Base-by-base conservation (phyloP, 2,888 invertebrate species). In the Geotrupes spiniger region DNA sequence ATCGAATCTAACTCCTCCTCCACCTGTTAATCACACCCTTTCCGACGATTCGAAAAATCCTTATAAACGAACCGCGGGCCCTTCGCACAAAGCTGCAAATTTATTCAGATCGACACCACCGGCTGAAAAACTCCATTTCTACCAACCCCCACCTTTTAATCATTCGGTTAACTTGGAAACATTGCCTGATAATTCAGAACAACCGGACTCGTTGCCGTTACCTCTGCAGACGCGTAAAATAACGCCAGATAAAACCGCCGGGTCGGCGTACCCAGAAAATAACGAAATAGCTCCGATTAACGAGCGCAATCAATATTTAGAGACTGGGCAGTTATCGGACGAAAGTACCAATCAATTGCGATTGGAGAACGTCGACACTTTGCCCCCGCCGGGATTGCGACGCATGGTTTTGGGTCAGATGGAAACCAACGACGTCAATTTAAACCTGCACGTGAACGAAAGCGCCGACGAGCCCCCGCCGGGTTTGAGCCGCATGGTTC, bases 281-380 rank as follows among this genome's bases (percentile, higher is more conserved):
- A 52, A 59, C 26, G 59, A 59, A 42, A 52, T 59, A 5, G 49
- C 49, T 8, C 83, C 84, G 0, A 82, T 80, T 51, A 82, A 81
- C 65, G 87, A 88, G 60, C 76, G 87, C 48, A 86, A 87, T 66
- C 84, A 87, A 67, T 88, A 88, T 67, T 71, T 88, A 49, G 87
- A 87, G 71, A 88, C 87, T 1, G 87, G 87, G 11, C 86, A 87
- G 62, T 70, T 87, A 37, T 85, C 85, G 1, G 80, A 81, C 31
- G 57, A 60, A 39, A 58, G 40, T 36, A 40, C 45, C 6, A 47
- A 47, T 39, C 46, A 47, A 17, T 12, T 31, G 1, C 29, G 27
- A 15, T 12, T 33, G 4, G 62, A 58, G 39, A 51, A 50, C 11
- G 56, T 55, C 49, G 78, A 80, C 54, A 73, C 75, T 36, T 68